Evolutionary conservation across 2,797 vertebrate species (phyloP).

Genomic region (Brachymystax lenok): DNA sequence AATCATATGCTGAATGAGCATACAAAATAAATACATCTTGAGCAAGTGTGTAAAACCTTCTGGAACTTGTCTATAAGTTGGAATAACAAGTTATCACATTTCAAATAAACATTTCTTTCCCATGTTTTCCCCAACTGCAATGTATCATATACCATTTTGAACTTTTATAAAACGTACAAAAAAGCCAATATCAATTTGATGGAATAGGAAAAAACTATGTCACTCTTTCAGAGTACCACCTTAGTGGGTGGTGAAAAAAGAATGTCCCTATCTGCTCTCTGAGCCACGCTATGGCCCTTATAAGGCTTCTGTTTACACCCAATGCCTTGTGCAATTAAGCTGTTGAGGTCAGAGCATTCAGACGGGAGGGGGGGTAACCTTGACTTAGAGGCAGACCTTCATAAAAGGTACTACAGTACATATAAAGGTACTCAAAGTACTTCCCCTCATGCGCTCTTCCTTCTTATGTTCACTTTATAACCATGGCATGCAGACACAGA

Average conservation of each 20-base stretch:
- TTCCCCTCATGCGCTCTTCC: not conserved
- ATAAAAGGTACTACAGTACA: not conserved
- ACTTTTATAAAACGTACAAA: too few species aligned
- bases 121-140: too few species aligned
- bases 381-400: not conserved
- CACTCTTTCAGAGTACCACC: not conserved
- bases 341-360: slow-evolving; percentile 20
- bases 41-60: too few species aligned
- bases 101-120: too few species aligned
- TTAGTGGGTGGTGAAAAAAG: not conserved
- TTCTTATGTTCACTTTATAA: slow-evolving; percentile 12
- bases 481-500: not conserved
- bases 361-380: slow-evolving; percentile 17
- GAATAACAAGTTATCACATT: too few species aligned
- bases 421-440: not conserved
- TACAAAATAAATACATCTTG: not conserved
- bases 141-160: too few species aligned
- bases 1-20: too few species aligned
- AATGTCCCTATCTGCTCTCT: not conserved
- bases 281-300: not conserved
- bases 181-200: not conserved
- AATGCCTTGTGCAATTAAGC: slow-evolving; percentile 19
- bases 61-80: too few species aligned
- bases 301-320: not conserved
- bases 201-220: not conserved